Evolutionary conservation across 2,888 invertebrate genomes (phyloP).

Genomic region (Acronicta aceris): DNA sequence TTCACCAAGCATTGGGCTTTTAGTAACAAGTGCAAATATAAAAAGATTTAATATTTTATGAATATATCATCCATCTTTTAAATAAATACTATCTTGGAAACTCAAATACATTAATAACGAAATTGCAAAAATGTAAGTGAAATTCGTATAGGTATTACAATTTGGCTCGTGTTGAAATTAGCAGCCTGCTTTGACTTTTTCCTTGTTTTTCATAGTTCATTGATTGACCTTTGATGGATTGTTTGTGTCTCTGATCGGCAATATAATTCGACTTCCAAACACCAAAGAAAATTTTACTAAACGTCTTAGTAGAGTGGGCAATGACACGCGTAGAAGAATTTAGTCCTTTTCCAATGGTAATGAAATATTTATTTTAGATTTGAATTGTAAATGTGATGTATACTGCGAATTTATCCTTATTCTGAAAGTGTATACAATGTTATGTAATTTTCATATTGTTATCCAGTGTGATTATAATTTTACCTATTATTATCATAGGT

Average conservation of each 20-base stretch:
- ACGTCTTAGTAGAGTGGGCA: slow-evolving; percentile 1
- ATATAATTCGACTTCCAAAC: slow-evolving; percentile 27
- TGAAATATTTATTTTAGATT: slow-evolving; percentile 14
- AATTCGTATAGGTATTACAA: background rate
- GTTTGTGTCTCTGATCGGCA: slow-evolving; percentile 5
- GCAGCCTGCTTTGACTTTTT: slow-evolving; percentile 3
- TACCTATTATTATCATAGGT: background rate
- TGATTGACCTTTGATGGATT: slow-evolving; percentile 38
- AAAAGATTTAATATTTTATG: no score
- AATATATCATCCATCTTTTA: no score
- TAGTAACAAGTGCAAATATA: no score
- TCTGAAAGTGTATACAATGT: background rate
- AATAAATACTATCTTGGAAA: no score
- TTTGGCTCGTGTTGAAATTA: slow-evolving; percentile 4
- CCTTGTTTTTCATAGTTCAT: slow-evolving; percentile 28
- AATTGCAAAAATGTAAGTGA: background rate
- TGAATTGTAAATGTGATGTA: slow-evolving; percentile 4
- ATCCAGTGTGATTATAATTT: no score
- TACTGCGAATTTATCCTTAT: slow-evolving; percentile 20
- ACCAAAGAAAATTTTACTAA: slow-evolving; percentile 16
- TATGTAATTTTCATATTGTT: background rate
- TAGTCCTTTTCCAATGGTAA: background rate
- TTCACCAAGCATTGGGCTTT: no score
- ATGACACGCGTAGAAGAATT: slow-evolving; percentile 18
- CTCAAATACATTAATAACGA: background rate